Conservation (phyloP, 2,888 invertebrate species). For the Neoitamus cyanurus region DNA sequence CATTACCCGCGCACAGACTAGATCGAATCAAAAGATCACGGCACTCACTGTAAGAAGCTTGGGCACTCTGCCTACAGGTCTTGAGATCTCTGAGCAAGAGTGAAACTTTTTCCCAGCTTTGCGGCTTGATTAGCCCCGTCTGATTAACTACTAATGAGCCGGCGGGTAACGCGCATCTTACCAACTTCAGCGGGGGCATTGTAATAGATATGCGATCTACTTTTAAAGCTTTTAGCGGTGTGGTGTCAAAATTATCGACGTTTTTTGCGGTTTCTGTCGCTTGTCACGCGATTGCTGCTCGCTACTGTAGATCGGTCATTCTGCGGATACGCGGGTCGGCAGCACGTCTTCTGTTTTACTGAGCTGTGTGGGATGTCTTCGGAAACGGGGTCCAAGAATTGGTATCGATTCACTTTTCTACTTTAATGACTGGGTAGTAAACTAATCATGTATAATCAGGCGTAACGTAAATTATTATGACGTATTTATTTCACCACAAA, state of each 20-base stretch:
- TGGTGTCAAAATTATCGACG: conserved; percentile 44
- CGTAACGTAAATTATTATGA: neutral
- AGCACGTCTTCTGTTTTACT: neutral
- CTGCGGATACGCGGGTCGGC: too few species aligned
- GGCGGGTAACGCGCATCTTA: conserved; percentile 20
- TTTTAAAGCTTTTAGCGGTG: conserved; percentile 49
- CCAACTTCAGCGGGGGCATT: neutral
- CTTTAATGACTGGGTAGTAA: neutral
- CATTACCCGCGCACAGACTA: conserved; percentile 6
- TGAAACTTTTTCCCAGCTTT: conserved; percentile 30
- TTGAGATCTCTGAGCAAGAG: neutral
- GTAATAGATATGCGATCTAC: neutral
- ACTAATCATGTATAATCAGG: too few species aligned
- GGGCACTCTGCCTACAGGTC: conserved; percentile 8
- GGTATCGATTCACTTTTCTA: neutral
- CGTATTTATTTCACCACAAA: neutral
- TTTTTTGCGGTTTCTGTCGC: neutral
- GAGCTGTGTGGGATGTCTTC: neutral
- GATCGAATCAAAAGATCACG: neutral
- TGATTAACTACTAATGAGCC: conserved; percentile 32
- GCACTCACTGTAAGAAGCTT: neutral
- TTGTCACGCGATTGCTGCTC: neutral
- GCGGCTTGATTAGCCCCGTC: conserved; percentile 22
- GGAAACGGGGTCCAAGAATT: neutral
- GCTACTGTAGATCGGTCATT: too few species aligned